These are phyloP conservation scores for Rhynchophorus ferrugineus DNA, from an alignment of 1,140 invertebrate genomes.

Conservation along the genomic window DNA sequence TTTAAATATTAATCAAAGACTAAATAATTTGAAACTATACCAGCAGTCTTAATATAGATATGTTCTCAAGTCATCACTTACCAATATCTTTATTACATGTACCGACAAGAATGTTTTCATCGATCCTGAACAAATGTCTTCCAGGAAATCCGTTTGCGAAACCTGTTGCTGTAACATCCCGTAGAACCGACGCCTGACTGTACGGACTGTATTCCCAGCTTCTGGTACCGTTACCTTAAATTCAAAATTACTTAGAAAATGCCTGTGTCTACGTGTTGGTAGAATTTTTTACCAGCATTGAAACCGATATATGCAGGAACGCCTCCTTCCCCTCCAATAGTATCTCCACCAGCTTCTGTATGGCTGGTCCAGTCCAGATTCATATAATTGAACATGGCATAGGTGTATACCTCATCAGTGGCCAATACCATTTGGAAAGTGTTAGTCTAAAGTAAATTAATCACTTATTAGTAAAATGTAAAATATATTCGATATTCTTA, in stretches of 20 bases:
- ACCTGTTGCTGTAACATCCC: slow-evolving; percentile 73
- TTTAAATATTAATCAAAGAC: too few relatives aligned
- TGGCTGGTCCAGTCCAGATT: slow-evolving; percentile 85
- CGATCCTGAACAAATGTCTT: slow-evolving; percentile 87
- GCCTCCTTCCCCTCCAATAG: slow-evolving; percentile 77
- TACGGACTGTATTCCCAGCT: slow-evolving; percentile 86
- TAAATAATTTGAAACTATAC: too few relatives aligned
- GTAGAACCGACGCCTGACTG: slow-evolving; percentile 76
- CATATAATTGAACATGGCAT: slow-evolving; percentile 90
- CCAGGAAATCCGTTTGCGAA: slow-evolving; percentile 83
- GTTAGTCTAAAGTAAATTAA: slow-evolving; percentile 63
- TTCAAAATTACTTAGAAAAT: not conserved
- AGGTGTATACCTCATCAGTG: slow-evolving; percentile 90
- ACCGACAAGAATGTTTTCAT: slow-evolving; percentile 88
- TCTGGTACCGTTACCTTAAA: slow-evolving; percentile 68
- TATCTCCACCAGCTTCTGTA: slow-evolving; percentile 85
- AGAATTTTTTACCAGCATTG: slow-evolving; percentile 62
- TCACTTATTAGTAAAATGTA: not conserved
- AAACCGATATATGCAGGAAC: slow-evolving; percentile 86
- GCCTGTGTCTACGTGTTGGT: not conserved
- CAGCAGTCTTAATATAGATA: too few relatives aligned
- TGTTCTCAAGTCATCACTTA: too few relatives aligned
- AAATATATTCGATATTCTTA: too few relatives aligned
- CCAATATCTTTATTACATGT: slow-evolving; percentile 86
- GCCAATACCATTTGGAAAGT: slow-evolving; percentile 90